Conservation (phyloP, 92 coral and sea anemone species). For the Bergia puertoricense region DNA sequence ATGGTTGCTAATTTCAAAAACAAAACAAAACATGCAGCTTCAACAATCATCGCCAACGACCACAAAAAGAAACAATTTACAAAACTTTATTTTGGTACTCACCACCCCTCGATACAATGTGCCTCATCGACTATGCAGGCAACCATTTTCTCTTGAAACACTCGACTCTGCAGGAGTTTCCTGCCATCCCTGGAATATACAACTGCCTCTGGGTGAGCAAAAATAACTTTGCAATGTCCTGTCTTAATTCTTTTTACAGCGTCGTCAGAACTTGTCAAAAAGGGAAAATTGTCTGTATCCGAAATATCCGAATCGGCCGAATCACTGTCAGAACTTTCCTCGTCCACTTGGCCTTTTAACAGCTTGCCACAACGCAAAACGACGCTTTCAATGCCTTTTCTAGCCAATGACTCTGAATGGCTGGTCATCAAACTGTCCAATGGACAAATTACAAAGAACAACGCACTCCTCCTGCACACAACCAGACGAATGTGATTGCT, state of each 20-base stretch:
- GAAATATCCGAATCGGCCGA: not conserved
- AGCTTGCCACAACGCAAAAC: slow-evolving; percentile 22
- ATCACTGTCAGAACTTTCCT: slow-evolving; percentile 6
- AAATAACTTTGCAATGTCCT: no score
- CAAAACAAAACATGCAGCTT: not conserved
- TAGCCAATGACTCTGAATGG: not conserved
- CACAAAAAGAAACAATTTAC: not conserved
- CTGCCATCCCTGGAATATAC: slow-evolving; percentile 3
- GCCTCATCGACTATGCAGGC: slow-evolving; percentile 5
- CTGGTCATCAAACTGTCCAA: slow-evolving; percentile 16
- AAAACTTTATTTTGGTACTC: slow-evolving; percentile 23
- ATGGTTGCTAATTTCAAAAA: not conserved
- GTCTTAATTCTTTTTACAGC: no score
- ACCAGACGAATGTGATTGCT: no score
- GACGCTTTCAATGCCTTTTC: slow-evolving; percentile 19
- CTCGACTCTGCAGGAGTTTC: not conserved
- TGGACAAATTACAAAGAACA: slow-evolving; percentile 12
- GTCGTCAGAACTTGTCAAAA: not conserved
- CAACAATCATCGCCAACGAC: not conserved
- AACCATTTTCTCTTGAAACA: not conserved
- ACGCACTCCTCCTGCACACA: not conserved
- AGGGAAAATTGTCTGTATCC: not conserved
- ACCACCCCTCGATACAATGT: slow-evolving; percentile 27
- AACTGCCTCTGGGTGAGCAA: not conserved
- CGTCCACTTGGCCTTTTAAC: not conserved